A percentile compares a stretch with the other conserved stretches of the same genome.
phyloP scores from a whole-genome alignment of 2,888 invertebrate genomes.

The Sarcophaga carnaria region DNA sequence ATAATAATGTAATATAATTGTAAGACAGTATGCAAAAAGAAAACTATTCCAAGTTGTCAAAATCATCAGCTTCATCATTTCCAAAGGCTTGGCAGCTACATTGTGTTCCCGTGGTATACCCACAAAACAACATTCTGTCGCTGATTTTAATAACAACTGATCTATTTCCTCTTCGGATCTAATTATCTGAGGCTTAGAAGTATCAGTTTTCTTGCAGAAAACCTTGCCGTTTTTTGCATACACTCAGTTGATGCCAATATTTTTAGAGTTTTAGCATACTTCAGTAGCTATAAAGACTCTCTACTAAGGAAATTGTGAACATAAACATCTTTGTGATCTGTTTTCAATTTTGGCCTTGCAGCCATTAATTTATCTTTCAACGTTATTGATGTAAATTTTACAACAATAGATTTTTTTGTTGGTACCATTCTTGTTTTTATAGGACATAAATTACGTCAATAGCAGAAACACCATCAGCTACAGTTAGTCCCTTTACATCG shows the following conservation, averaged over 20 bases:
- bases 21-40: neutral
- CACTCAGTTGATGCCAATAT: neutral
- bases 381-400: neutral
- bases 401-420: neutral
- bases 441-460: neutral
- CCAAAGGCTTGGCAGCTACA: neutral
- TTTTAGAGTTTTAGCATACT: neutral
- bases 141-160: neutral
- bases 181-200: neutral
- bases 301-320: no score
- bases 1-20: neutral
- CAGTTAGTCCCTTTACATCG: no score
- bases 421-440: neutral
- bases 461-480: no score
- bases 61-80: neutral
- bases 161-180: neutral
- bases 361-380: neutral
- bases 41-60: neutral
- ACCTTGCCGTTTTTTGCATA: no score
- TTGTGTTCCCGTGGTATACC: neutral
- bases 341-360: no score
- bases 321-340: no score
- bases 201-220: neutral
- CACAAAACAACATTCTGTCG: neutral
- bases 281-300: no score